Percentiles rank a stretch among this genome's conserved stretches.
phyloP scores from a whole-genome alignment of 2,797 vertebrate species.

The Gymnothorax reevesii region DNA sequence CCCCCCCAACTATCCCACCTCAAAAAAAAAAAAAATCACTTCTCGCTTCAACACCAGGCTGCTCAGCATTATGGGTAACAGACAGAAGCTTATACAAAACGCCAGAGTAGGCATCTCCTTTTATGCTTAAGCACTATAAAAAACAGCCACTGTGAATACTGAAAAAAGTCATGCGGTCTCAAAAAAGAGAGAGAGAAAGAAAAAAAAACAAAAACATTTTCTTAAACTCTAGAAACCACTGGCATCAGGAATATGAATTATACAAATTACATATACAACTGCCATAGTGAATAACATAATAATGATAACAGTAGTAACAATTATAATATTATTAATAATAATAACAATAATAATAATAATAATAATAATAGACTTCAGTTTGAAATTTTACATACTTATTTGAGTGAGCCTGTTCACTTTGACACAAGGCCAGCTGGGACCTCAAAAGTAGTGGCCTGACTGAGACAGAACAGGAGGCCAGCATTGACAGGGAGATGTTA shows the following conservation, averaged over 20 bases:
- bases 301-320: conserved; percentile 45
- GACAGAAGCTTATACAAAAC: conserved; percentile 66
- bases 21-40: conserved; percentile 34
- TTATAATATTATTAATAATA: background rate
- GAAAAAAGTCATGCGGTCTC: conserved; percentile 72
- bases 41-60: conserved; percentile 44
- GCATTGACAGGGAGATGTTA: background rate
- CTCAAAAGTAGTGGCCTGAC: conserved; percentile 36
- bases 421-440: conserved; percentile 59
- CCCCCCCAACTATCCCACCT: conserved; percentile 1
- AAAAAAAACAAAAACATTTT: conserved; percentile 45
- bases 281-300: conserved; percentile 66
- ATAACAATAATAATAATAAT: conserved; percentile 52
- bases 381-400: conserved; percentile 75
- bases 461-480: conserved; percentile 36
- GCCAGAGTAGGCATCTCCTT: conserved; percentile 53
- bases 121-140: conserved; percentile 70
- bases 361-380: conserved; percentile 63
- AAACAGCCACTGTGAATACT: conserved; percentile 71
- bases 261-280: conserved; percentile 75
- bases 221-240: conserved; percentile 69
- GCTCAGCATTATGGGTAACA: conserved; percentile 55
- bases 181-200: conserved; percentile 61
- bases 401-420: conserved; percentile 68
- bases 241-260: conserved; percentile 68